Base-by-base conservation (phyloP, 1,140 invertebrate species). In the Drosophila triauraria region DNA sequence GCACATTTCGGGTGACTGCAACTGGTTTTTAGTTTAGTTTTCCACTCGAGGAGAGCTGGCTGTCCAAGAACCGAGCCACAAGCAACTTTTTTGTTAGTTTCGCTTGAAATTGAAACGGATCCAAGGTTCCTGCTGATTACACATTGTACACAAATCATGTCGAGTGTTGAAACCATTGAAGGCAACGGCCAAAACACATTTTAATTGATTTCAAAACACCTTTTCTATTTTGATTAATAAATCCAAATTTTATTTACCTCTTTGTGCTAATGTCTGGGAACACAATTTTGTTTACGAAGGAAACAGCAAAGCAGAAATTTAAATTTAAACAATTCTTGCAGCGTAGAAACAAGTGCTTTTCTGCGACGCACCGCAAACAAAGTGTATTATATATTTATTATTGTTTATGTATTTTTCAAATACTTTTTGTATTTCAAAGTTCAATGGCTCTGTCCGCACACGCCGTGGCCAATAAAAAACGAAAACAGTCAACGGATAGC, bases 281-380 rank as follows among this genome's bases (percentile, higher is more conserved):
- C 60, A 65, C 60, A 38, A 38, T 51, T 75, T 78, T 78, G 74
- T 76, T 76, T 77, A 62, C 69, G 70, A 75, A 74, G 0, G 25
- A 42, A 30, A 9, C 25, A 44, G 42, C 57, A 75, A 75, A 75
- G 40, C 58, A 61, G 32, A 40, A 50, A 50, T 43, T 47, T 76
- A 61, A 46, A 35, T 70, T 62, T 40, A 50, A 60, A 70, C 27
- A 71, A 70, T 78, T 78, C 46, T 77, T 78, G 75, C 75, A 78
- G 75, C 75, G 75, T 78, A 78, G 57, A 78, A 78, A 78, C 75
- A 77, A 60, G 48, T 20, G 32, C n/a, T 46, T 67, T 54, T 56
- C 54, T 77, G 48, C 62, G 67, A 54, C 67, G 67, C 67, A 70
- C 67, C 32, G 10, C 67, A 70, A 70, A 70, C 62, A 70, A 38